phyloP scores from a whole-genome alignment of 1,140 invertebrate species.

The Cephus cinctus region DNA sequence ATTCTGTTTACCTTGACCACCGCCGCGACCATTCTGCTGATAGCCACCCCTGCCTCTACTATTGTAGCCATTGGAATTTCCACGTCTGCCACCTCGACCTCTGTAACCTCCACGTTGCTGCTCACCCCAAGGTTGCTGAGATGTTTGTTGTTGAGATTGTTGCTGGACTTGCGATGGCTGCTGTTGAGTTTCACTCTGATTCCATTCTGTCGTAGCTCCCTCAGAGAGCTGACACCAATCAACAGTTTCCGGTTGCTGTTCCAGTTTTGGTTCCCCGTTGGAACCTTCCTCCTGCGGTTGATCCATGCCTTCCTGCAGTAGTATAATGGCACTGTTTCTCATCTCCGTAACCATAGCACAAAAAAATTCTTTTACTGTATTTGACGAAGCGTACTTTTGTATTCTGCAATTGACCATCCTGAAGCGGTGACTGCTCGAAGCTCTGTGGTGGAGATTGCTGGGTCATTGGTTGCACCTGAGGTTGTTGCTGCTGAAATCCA shows the following conservation, averaged over 20 bases:
- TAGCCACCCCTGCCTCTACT: conserved; percentile 43
- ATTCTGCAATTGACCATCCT: neutral
- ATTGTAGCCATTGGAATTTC: conserved; percentile 47
- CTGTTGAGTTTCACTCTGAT: conserved; percentile 35
- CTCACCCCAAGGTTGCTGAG: conserved; percentile 45
- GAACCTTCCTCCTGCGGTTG: conserved; percentile 34
- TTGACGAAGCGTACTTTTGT: too few relatives aligned
- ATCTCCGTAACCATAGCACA: too few relatives aligned
- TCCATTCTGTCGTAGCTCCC: conserved; percentile 38
- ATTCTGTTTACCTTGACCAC: conserved; percentile 45
- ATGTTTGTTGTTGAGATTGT: conserved; percentile 31
- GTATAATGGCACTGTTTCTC: too few relatives aligned
- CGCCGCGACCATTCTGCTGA: conserved; percentile 48
- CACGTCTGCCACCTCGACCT: conserved; percentile 45
- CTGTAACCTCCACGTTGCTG: conserved; percentile 44
- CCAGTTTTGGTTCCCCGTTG: conserved; percentile 27
- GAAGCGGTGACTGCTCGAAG: neutral
- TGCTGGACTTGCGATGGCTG: conserved; percentile 36
- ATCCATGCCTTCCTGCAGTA: conserved; percentile 36
- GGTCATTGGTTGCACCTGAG: conserved; percentile 15
- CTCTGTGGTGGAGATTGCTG: neutral
- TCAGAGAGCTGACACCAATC: conserved; percentile 48
- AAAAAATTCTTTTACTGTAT: too few relatives aligned
- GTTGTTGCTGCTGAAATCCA: conserved; percentile 26
- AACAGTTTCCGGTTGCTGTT: conserved; percentile 33